Evolutionary conservation across 2,797 vertebrate genomes (phyloP).

Genomic region (Cossypha dichroa): DNA sequence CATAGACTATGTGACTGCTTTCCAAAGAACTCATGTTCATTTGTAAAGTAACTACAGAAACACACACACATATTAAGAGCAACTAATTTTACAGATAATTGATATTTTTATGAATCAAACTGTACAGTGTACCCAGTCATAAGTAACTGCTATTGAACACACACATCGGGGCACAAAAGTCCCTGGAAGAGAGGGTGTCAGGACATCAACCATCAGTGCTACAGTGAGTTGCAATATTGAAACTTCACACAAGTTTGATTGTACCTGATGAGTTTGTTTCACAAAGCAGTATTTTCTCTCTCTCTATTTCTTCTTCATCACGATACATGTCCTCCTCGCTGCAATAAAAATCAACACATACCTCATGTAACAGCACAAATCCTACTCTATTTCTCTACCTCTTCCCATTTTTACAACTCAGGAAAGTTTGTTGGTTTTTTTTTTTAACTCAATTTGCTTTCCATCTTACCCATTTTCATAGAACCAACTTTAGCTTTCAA

Average conservation of each 20-base stretch:
- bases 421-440: not conserved
- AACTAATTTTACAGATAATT: not conserved
- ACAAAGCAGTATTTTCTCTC: constrained; percentile 70
- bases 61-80: not conserved
- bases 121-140: not conserved
- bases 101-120: not conserved
- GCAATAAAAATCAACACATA: constrained; percentile 56
- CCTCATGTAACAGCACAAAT: constrained; percentile 3
- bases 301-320: constrained; percentile 87
- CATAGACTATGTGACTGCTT: not conserved
- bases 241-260: not conserved
- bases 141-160: not conserved
- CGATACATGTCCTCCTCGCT: constrained; percentile 92
- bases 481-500: not conserved
- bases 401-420: not conserved
- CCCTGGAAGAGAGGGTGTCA: not conserved
- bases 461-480: not conserved
- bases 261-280: constrained; percentile 73
- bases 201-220: not conserved
- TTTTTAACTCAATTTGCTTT: not conserved
- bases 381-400: not conserved
- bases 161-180: not conserved
- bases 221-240: not conserved
- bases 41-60: not conserved
- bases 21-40: not conserved